Percentiles rank a stretch among this genome's conserved stretches.
Evolutionary conservation across 2,888 invertebrate species (phyloP).

Genomic region (Pheosia gnoma): DNA sequence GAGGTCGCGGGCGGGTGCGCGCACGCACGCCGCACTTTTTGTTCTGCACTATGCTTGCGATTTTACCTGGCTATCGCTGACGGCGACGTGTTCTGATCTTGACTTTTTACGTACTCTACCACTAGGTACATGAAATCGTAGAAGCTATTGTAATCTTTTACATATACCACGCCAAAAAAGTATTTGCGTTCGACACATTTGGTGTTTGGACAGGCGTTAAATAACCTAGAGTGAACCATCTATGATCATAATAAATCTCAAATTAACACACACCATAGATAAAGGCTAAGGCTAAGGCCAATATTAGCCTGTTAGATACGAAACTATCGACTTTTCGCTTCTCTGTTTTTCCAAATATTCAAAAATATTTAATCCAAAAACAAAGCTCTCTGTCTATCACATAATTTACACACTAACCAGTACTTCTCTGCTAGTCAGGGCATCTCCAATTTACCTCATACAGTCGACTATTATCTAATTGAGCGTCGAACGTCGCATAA

Average conservation of each 20-base stretch:
- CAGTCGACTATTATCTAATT: constrained; percentile 47
- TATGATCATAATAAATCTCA: too few relatives aligned
- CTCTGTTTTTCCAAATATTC: too few relatives aligned
- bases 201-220: too few relatives aligned
- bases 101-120: not conserved
- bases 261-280: too few relatives aligned
- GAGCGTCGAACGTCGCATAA: constrained; percentile 32
- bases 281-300: too few relatives aligned
- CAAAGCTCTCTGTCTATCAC: not conserved
- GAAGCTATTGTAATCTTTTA: too few relatives aligned
- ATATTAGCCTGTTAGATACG: too few relatives aligned
- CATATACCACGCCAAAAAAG: too few relatives aligned
- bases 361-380: not conserved
- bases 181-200: too few relatives aligned
- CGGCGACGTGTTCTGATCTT: not conserved
- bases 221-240: too few relatives aligned
- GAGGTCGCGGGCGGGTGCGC: constrained; percentile 30
- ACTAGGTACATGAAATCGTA: too few relatives aligned
- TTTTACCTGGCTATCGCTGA: constrained; percentile 13
- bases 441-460: constrained; percentile 40
- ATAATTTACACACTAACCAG: not conserved
- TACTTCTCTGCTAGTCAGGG: constrained; percentile 1
- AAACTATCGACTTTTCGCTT: too few relatives aligned
- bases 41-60: constrained; percentile 29
- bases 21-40: constrained; percentile 33